Conservation (phyloP, 2,113 vertebrate species). For the Ptilorrhoa leucosticta region DNA sequence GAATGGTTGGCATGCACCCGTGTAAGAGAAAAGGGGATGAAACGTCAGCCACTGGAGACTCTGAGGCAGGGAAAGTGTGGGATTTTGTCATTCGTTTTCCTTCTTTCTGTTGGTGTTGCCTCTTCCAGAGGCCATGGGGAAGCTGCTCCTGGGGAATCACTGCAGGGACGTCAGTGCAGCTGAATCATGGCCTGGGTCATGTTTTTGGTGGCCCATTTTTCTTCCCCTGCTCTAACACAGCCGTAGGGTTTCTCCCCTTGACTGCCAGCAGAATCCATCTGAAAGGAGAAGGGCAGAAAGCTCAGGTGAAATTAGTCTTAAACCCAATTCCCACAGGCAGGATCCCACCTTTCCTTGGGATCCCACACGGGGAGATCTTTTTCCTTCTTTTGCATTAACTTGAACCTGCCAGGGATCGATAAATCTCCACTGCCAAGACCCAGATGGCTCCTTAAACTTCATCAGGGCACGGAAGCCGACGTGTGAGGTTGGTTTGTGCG, state of each 20-base stretch:
- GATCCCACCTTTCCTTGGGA: background rate
- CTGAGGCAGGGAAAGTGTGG: background rate
- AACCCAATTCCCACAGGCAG: background rate
- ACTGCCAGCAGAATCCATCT: background rate
- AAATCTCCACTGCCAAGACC: background rate
- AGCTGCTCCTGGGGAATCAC: background rate
- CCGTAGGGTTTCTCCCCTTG: background rate
- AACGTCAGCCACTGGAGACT: rapidly evolving
- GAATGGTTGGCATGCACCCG: background rate
- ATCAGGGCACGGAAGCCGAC: rapidly evolving
- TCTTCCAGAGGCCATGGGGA: background rate
- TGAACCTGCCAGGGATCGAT: rapidly evolving
- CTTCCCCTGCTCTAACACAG: background rate
- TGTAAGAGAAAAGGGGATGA: background rate
- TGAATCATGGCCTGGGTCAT: background rate
- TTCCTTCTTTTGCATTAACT: background rate
- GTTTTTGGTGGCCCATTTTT: background rate
- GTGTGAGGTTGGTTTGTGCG: rapidly evolving
- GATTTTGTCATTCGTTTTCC: background rate
- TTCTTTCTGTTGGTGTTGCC: background rate
- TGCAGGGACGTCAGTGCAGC: background rate
- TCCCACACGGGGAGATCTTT: background rate
- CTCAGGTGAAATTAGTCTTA: rapidly evolving
- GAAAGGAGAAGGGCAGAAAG: background rate
- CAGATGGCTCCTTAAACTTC: rapidly evolving